Evolutionary conservation across 2,113 vertebrate genomes (phyloP).

Genomic region (Colaptes auratus): DNA sequence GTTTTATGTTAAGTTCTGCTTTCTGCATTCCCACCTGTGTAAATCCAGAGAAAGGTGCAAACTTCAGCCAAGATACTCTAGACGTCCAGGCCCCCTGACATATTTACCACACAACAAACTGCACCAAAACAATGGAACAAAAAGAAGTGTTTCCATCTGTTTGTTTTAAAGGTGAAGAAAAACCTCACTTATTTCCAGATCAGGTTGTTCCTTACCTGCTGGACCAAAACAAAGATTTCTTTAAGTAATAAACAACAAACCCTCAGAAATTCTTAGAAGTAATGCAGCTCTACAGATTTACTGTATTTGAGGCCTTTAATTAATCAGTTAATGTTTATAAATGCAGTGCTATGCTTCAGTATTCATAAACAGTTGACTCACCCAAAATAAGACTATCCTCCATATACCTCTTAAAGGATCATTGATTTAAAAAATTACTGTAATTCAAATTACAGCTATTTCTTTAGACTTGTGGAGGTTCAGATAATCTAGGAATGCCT

Average conservation of each 20-base stretch:
- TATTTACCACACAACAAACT: neutral
- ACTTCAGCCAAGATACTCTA: rapidly evolving
- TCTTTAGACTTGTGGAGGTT: neutral
- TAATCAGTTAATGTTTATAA: neutral
- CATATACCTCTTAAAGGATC: neutral
- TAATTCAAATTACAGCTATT: neutral
- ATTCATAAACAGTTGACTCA: neutral
- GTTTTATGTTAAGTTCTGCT: neutral
- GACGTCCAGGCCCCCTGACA: neutral
- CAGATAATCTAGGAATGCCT: neutral
- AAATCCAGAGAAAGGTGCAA: neutral
- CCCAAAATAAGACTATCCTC: neutral
- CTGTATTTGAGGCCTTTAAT: neutral
- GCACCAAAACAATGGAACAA: neutral
- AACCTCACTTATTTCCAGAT: neutral
- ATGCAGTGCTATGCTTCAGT: neutral
- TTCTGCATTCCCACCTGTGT: neutral
- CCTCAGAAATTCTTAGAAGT: neutral
- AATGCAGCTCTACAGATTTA: neutral
- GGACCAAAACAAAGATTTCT: neutral
- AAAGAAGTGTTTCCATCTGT: neutral
- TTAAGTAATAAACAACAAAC: neutral
- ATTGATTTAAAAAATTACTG: neutral
- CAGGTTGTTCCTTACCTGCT: neutral
- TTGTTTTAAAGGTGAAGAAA: neutral